Percentiles rank a stretch among this genome's conserved stretches.
Evolutionary conservation across 1,140 invertebrate genomes (phyloP).

Genomic region (Nasonia vitripennis): DNA sequence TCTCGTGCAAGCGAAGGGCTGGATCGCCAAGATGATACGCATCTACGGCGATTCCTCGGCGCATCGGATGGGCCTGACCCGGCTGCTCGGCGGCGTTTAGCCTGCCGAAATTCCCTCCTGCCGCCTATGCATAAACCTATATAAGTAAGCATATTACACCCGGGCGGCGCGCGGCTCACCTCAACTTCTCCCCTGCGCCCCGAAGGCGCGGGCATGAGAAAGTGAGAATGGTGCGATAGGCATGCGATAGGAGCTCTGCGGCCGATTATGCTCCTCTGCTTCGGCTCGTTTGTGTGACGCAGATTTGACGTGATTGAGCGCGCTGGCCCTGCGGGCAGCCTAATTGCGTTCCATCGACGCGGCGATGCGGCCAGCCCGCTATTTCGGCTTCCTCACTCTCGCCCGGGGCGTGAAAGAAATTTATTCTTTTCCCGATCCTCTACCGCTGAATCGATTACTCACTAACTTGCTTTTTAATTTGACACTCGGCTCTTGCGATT

Average conservation of each 20-base stretch:
- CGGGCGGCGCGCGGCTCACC: not conserved
- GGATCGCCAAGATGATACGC: not conserved
- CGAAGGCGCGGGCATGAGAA: not conserved
- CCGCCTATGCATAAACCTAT: not conserved
- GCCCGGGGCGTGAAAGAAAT: not conserved
- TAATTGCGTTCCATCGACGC: not conserved
- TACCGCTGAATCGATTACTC: not conserved
- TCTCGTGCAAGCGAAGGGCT: too few relatives aligned
- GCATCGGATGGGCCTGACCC: conserved; percentile 23
- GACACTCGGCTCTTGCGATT: not conserved
- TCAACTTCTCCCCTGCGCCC: not conserved
- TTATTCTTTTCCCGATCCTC: not conserved
- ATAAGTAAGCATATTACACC: not conserved
- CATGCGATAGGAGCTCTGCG: not conserved
- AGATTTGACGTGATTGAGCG: not conserved
- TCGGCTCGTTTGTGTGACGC: not conserved
- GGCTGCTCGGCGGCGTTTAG: conserved; percentile 21
- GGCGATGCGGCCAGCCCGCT: not conserved
- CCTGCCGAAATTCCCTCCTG: conserved; percentile 35
- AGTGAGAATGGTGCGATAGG: not conserved
- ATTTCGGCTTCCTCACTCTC: conserved; percentile 5
- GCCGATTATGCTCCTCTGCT: not conserved
- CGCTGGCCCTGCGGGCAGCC: not conserved
- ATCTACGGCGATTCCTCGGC: not conserved
- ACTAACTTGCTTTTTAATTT: not conserved